Evolutionary conservation across 2,797 vertebrate genomes (phyloP), one percentile per base, ranked within the genome.

Genomic region (Microtus agrestis): DNA sequence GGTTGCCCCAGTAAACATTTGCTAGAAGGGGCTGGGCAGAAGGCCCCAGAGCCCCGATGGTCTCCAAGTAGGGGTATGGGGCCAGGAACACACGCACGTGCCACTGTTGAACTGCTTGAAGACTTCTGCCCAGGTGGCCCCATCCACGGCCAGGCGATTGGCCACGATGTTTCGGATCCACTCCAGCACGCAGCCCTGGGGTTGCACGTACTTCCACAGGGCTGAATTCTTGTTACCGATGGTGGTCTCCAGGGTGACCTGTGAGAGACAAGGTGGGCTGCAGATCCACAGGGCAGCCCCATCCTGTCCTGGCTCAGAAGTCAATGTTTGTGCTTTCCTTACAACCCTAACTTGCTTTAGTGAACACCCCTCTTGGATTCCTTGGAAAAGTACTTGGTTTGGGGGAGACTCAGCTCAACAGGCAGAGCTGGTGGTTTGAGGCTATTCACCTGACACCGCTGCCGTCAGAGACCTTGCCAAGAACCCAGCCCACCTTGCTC

Each of bases 231-330:
- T 99, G 98, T 99, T 99, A 67, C 99, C 99, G 0, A 99, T 99
- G 63, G 99, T 99, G 88, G 99, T 99, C 98, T 99, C 99, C 98
- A 99, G 95, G 0, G 99, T 97, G 13, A 99, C 99, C 99, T 99
- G 97, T 17, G 14, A 90, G 37, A 93, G 31, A 48, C 19, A 1
- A 43, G 10, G 51, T 73, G 79, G 12, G 0, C 34, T 31, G 29
- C 37, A 37, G 27, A 23, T 40, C 2, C 5, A 65, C 12, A 31
- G 19, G 85, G 48, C 78, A 67, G 21, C 21, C 21, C 46, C 15
- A 34, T 91, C 74, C 19, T 25, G 89, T 14, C 54, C 76, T 12
- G 0, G 46, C 1, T 40, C 78, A 1, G n/a, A 34, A 69, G 17
- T 10, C 63, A 31, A 21, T 65, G 21, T 21, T n/a, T 19, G 3